Evolutionary conservation across 2,888 invertebrate genomes (phyloP).

Genomic region (Eueremaeus valkanovi): DNA sequence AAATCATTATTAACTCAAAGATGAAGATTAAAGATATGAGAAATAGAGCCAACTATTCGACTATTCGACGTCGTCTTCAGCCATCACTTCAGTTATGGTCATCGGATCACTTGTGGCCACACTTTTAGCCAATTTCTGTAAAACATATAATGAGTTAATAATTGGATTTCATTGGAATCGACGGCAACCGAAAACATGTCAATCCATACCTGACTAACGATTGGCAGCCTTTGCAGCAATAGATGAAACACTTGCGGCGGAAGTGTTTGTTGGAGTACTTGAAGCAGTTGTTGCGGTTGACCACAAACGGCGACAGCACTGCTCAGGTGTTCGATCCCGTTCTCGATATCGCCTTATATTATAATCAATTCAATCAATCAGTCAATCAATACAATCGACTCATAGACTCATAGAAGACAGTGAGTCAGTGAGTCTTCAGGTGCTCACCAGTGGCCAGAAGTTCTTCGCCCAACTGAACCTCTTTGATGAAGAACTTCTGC

Average conservation of each 20-base stretch:
- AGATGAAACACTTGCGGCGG: conserved; percentile 85
- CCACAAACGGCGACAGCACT: conserved; percentile 97
- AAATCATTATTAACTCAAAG: not conserved
- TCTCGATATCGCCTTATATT: conserved; percentile 67
- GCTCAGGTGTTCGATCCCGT: conserved; percentile 90
- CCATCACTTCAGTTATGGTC: not conserved
- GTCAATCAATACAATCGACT: not conserved
- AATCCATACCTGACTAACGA: conserved; percentile 44
- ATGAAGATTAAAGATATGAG: not conserved
- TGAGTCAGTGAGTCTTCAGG: not conserved
- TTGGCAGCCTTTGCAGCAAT: conserved; percentile 45
- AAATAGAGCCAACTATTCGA: not conserved
- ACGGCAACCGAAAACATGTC: no score
- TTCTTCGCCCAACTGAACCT: conserved; percentile 90
- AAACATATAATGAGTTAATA: not conserved
- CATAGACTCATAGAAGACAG: not conserved
- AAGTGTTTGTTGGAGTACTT: conserved; percentile 87
- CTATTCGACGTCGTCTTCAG: conserved; percentile 26
- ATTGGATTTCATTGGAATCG: no score
- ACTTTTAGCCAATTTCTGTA: not conserved
- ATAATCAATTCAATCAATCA: not conserved
- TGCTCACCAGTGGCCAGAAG: conserved; percentile 65
- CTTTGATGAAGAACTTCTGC: conserved; percentile 76
- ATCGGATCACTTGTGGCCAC: not conserved
- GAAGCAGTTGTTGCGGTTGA: conserved; percentile 81